Conservation (phyloP, 2,113 vertebrate genomes). For the Sinocyclocheilus anshuiensis region DNA sequence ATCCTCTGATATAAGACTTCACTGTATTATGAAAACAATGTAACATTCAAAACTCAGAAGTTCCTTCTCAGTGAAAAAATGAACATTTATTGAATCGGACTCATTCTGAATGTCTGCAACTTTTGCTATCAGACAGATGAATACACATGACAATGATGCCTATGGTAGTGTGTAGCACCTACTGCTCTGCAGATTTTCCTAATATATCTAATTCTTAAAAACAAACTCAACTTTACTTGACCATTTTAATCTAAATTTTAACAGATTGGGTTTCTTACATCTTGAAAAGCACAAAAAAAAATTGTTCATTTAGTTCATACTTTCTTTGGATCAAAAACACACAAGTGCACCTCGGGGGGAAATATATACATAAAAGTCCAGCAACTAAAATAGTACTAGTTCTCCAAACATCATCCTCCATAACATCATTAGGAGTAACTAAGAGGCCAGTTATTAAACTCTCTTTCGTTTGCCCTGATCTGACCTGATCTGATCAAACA, state of each 20-base stretch:
- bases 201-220: background rate
- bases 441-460: slow-evolving; percentile 19
- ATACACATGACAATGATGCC: no score
- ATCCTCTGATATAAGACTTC: background rate
- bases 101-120: background rate
- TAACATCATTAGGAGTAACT: background rate
- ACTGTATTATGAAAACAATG: background rate
- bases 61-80: no score
- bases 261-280: no score
- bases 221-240: no score
- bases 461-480: slow-evolving; percentile 15
- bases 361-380: background rate
- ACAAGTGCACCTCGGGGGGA: background rate
- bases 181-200: background rate
- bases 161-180: background rate
- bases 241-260: no score
- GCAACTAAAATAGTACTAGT: slow-evolving; percentile 1
- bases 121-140: background rate
- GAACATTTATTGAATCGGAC: background rate
- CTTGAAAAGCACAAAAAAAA: background rate
- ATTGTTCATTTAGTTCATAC: background rate
- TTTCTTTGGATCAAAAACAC: background rate
- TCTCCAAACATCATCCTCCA: background rate
- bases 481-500: slow-evolving; percentile 49
- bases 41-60: background rate